Evolutionary conservation across 2,888 invertebrate species (phyloP).

Genomic region (Invenusta paracnida): DNA sequence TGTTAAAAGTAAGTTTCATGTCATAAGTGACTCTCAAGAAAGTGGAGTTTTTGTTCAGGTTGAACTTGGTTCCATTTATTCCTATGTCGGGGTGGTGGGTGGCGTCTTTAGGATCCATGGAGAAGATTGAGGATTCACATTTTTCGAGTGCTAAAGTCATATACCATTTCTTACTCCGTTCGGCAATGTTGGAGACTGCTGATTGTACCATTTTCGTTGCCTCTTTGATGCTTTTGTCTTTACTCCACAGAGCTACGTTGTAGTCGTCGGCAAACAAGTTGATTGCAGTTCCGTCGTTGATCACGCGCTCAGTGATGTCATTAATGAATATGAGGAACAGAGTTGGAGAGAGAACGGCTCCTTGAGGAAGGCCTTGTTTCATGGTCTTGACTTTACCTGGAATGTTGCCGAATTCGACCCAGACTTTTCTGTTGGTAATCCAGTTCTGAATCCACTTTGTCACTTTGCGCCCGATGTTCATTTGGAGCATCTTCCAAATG

Average conservation of each 20-base stretch:
- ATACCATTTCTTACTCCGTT: not conserved
- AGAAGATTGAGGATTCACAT: not conserved
- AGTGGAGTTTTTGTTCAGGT: not conserved
- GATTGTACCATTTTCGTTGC: not conserved
- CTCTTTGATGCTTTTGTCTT: not conserved
- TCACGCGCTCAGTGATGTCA: not conserved
- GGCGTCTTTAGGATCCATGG: not conserved
- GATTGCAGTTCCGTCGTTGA: not conserved
- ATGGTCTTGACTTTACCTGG: not conserved
- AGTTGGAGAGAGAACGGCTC: not conserved
- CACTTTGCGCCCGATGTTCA: not conserved
- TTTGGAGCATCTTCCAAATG: not conserved
- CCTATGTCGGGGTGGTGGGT: not conserved
- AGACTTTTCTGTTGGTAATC: not conserved
- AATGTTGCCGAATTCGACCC: not conserved
- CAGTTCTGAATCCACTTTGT: not conserved
- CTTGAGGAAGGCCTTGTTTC: not conserved
- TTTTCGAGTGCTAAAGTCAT: not conserved
- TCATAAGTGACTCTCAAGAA: not conserved
- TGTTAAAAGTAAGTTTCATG: not conserved
- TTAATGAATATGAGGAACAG: not conserved
- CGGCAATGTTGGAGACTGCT: not conserved
- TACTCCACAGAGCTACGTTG: not conserved
- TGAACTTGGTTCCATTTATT: not conserved
- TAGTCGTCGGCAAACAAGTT: not conserved